A percentile compares a stretch with the other conserved stretches of the same genome.
phyloP scores from a whole-genome alignment of 2,888 invertebrate genomes.

The Andrena hattorfiana region DNA sequence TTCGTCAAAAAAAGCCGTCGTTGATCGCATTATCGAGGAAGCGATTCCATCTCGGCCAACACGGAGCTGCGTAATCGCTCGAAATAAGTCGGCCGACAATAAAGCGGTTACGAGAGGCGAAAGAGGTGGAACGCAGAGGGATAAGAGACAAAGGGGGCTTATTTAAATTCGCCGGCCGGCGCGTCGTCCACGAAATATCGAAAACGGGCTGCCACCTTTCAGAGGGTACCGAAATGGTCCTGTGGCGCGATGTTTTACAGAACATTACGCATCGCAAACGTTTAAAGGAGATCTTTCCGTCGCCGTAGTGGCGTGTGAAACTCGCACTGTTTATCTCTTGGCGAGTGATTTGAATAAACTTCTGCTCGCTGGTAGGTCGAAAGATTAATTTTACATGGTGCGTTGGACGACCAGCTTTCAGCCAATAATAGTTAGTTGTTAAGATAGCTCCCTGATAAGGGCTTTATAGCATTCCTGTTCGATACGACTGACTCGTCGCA shows the following conservation, averaged over 20 bases:
- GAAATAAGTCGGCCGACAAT: constrained; percentile 61
- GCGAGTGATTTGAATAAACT: too few species aligned
- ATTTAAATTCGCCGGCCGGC: background rate
- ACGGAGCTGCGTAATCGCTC: constrained; percentile 64
- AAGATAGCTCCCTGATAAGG: too few species aligned
- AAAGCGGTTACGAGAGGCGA: constrained; percentile 34
- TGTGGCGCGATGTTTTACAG: background rate
- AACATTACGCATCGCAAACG: background rate
- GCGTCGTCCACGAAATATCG: background rate
- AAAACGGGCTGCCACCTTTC: background rate
- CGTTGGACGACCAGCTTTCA: too few species aligned
- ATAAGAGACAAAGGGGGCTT: constrained; percentile 6
- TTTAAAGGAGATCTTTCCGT: too few species aligned
- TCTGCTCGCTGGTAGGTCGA: too few species aligned
- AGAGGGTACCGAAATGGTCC: background rate
- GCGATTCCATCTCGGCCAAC: constrained; percentile 53
- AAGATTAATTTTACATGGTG: too few species aligned
- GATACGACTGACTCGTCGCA: too few species aligned
- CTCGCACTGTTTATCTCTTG: too few species aligned
- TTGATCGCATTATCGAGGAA: constrained; percentile 48
- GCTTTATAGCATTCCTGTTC: too few species aligned
- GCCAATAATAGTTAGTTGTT: too few species aligned
- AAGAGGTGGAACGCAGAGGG: background rate
- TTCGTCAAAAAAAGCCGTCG: constrained; percentile 33
- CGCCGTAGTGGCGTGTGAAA: too few species aligned